Conservation (phyloP, 2,113 vertebrate genomes). For the Apodemus sylvaticus region DNA sequence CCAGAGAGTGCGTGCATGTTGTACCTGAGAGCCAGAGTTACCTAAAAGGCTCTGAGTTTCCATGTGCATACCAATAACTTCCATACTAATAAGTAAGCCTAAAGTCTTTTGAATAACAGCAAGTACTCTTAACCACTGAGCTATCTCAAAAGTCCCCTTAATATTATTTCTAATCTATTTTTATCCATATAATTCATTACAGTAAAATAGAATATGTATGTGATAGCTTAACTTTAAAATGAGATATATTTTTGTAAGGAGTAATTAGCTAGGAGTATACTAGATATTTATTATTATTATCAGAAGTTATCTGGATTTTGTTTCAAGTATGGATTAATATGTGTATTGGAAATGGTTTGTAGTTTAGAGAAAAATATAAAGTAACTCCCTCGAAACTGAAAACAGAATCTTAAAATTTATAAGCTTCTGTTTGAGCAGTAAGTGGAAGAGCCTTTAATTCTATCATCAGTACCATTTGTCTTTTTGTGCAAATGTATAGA, state of each 20-base stretch:
- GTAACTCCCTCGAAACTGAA: not conserved
- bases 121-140: not conserved
- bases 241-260: not conserved
- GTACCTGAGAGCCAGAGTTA: not conserved
- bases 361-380: constrained; percentile 30
- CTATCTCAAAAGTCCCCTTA: not conserved
- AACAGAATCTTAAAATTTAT: not conserved
- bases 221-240: not conserved
- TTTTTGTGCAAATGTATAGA: not conserved
- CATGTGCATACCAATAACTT: not conserved
- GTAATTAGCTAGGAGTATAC: not conserved
- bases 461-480: not conserved
- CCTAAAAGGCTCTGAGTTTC: not conserved
- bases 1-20: not conserved
- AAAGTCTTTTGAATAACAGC: not conserved
- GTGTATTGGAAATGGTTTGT: not conserved
- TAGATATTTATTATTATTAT: not conserved
- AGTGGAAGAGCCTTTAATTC: not conserved
- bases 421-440: not conserved
- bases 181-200: not conserved
- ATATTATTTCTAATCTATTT: not conserved
- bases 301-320: not conserved
- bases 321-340: not conserved
- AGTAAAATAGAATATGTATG: not conserved
- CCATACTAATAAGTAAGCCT: not conserved